Base-by-base conservation (phyloP, 2,113 vertebrate species). In the Macheiramphus alcinus region DNA sequence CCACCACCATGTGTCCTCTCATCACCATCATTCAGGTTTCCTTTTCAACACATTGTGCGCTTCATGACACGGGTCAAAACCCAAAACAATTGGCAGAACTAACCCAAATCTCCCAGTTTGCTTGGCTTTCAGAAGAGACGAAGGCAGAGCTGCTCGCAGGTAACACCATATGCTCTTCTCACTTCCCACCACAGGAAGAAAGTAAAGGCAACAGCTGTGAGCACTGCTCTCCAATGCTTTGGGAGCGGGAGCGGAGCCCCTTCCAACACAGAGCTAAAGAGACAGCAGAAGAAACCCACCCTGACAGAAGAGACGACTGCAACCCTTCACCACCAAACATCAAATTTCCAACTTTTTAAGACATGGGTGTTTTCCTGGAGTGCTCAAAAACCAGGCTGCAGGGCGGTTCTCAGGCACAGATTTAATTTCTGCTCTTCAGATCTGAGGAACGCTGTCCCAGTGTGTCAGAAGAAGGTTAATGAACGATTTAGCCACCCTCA, bases 381-480 rank as follows among this genome's bases (percentile, higher is more conserved):
- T 0, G 0, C 80, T 68, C 4, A 0, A 32, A 78, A 74, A 23
- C 20, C 48, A 45, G 78, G 70, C 86, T 86, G 89, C 80, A 61
- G 93, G 38, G 70, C 26, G 0, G 50, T 23, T 72, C 66, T 65
- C 25, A 47, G 86, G 93, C 93, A 63, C 62, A 73, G 71, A 89
- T 93, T 91, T 93, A 62, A 96, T 91, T 97, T 63, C 87, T 96
- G 94, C 84, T 88, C 81, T 10, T 47, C 19, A 1, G 75, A 88
- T 38, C 56, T 2, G 2, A 70, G 90, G 85, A 93, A 94, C 59
- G 53, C 94, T 0, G 11, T 68, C 87, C 81, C 5, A 0, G 91
- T 16, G 10, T 74, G 93, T 88, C 81, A 94, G 84, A 93, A 87
- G 93, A 87, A 95, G 96, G 96, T 96, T 96, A 96, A 95, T 96